phyloP scores from a whole-genome alignment of 2,113 vertebrate species.

The Elgaria multicarinata region DNA sequence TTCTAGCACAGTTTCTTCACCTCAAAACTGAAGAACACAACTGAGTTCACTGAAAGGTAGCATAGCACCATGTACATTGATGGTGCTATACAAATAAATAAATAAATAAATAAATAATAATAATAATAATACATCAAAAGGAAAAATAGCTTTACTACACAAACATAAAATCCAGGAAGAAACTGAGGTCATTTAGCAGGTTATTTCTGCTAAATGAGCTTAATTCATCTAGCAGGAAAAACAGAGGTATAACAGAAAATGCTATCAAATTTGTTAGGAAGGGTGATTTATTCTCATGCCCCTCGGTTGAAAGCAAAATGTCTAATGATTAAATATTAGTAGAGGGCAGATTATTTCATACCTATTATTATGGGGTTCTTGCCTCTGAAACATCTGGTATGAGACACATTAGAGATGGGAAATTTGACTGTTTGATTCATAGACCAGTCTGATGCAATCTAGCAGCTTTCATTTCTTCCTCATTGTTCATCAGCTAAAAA shows the following conservation, averaged over 20 bases:
- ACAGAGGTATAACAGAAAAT: not conserved
- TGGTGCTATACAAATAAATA: too few relatives aligned
- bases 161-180: not conserved
- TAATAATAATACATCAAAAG: not conserved
- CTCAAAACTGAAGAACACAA: not conserved
- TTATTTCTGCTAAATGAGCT: too few relatives aligned
- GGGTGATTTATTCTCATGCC: not conserved
- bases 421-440: not conserved
- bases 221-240: too few relatives aligned
- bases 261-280: not conserved
- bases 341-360: not conserved
- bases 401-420: not conserved
- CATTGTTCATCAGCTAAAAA: constrained; percentile 2
- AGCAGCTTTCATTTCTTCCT: not conserved
- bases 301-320: not conserved
- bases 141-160: not conserved
- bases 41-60: not conserved
- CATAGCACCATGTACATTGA: too few relatives aligned
- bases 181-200: not conserved
- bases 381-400: not conserved
- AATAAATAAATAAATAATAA: too few relatives aligned
- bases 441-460: not conserved
- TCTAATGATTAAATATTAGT: constrained; percentile 5
- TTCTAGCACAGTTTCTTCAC: not conserved
- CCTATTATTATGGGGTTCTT: not conserved